Evolutionary conservation across 2,888 invertebrate species (phyloP).

Genomic region (Neoscelio sp.): DNA sequence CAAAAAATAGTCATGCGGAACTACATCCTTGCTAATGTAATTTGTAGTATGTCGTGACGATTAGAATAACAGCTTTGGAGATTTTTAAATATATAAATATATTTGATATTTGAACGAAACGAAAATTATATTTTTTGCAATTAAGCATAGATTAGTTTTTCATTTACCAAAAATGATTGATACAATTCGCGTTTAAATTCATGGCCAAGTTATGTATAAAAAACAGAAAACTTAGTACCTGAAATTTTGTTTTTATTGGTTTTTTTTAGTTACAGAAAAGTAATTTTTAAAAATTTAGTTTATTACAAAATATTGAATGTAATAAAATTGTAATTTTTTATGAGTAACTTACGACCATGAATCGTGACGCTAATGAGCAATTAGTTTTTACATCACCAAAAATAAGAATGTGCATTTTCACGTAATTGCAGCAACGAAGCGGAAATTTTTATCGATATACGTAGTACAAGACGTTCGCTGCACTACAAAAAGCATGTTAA

Average conservation of each 20-base stretch:
- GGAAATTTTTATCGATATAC: constrained; percentile 9
- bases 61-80: constrained; percentile 26
- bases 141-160: constrained; percentile 33
- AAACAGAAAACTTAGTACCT: too few relatives aligned
- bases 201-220: too few relatives aligned
- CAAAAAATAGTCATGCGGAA: constrained; percentile 4
- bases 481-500: constrained; percentile 18
- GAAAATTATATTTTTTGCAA: constrained; percentile 49
- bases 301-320: too few relatives aligned
- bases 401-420: constrained; percentile 20
- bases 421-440: constrained; percentile 20
- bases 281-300: too few relatives aligned
- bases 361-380: constrained; percentile 2
- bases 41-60: constrained; percentile 11
- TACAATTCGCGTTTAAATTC: too few relatives aligned
- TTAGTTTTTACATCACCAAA: constrained; percentile 46
- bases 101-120: constrained; percentile 50
- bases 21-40: constrained; percentile 11
- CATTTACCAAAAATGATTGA: constrained; percentile 31
- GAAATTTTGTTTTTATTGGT: too few relatives aligned
- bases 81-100: constrained; percentile 43
- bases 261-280: too few relatives aligned
- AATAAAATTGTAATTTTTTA: too few relatives aligned
- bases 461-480: constrained; percentile 35
- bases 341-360: too few relatives aligned